Conservation (phyloP, 2,797 vertebrate genomes). For the Parauchenoglanis ngamensis region DNA sequence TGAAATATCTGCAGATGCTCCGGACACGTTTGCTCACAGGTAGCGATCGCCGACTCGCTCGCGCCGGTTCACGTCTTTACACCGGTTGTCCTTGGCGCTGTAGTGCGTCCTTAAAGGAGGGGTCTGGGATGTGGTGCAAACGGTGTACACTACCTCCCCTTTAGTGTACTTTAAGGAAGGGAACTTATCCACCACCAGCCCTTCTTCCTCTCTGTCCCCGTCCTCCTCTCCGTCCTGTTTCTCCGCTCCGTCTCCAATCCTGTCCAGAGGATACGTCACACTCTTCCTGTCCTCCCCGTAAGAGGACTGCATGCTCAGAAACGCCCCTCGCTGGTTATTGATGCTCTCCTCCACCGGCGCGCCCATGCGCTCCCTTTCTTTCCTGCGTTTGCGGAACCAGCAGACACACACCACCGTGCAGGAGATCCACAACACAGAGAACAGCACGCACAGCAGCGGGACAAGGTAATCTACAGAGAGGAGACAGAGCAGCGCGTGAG, state of each 20-base stretch:
- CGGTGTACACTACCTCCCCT: conserved; percentile 74
- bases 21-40: conserved; percentile 67
- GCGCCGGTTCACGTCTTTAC: conserved; percentile 79
- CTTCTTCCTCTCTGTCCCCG: conserved; percentile 33
- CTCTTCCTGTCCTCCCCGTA: conserved; percentile 86
- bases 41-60: conserved; percentile 81
- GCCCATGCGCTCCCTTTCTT: conserved; percentile 81
- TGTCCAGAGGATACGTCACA: conserved; percentile 81
- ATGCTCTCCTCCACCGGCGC: conserved; percentile 77
- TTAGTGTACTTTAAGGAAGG: conserved; percentile 77
- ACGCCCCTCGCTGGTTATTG: conserved; percentile 90
- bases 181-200: conserved; percentile 78
- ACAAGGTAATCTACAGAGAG: conserved; percentile 82
- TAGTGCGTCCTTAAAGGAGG: conserved; percentile 81
- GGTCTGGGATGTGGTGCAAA: conserved; percentile 75
- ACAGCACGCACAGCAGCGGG: conserved; percentile 83
- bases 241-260: conserved; percentile 78
- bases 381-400: conserved; percentile 94
- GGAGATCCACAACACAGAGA: conserved; percentile 86
- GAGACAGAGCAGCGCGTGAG: background rate
- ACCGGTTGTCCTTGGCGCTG: conserved; percentile 91
- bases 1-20: conserved; percentile 16
- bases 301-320: conserved; percentile 79
- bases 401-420: conserved; percentile 88
- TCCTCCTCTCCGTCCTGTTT: conserved; percentile 70